phyloP scores from a whole-genome alignment of 2,113 vertebrate genomes.

The Xyrauchen texanus region DNA sequence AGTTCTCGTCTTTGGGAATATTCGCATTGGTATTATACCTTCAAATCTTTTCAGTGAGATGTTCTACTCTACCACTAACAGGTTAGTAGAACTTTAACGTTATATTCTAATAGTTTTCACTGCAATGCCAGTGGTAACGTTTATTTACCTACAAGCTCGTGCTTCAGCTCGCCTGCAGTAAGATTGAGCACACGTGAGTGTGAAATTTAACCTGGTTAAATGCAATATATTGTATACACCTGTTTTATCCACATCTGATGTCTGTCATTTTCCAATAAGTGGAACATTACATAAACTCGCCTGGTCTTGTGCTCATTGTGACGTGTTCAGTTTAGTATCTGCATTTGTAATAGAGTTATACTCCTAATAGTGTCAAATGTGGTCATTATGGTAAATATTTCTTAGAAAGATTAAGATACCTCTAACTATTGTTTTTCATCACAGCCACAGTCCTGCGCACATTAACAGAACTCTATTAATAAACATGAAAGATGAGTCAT shows the following conservation, averaged over 20 bases:
- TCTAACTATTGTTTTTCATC: too few relatives aligned
- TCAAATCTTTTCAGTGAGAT: slow-evolving; percentile 38
- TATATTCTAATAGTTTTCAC: neutral
- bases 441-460: too few relatives aligned
- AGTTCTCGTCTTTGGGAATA: slow-evolving; percentile 19
- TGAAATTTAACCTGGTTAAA: neutral
- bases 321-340: neutral
- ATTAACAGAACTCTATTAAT: too few relatives aligned
- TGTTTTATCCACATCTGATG: too few relatives aligned
- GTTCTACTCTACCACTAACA: accelerated
- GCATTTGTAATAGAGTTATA: too few relatives aligned
- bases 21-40: slow-evolving; percentile 54
- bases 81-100: neutral
- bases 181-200: neutral
- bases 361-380: too few relatives aligned
- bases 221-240: neutral
- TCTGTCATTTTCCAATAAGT: neutral
- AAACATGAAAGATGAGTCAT: too few relatives aligned
- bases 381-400: too few relatives aligned
- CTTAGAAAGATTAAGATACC: too few relatives aligned
- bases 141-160: too few relatives aligned
- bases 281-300: neutral
- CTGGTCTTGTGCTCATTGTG: neutral
- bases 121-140: neutral
- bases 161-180: neutral